phyloP scores from a whole-genome alignment of 2,888 invertebrate genomes.

The Ectobius pallidus region DNA sequence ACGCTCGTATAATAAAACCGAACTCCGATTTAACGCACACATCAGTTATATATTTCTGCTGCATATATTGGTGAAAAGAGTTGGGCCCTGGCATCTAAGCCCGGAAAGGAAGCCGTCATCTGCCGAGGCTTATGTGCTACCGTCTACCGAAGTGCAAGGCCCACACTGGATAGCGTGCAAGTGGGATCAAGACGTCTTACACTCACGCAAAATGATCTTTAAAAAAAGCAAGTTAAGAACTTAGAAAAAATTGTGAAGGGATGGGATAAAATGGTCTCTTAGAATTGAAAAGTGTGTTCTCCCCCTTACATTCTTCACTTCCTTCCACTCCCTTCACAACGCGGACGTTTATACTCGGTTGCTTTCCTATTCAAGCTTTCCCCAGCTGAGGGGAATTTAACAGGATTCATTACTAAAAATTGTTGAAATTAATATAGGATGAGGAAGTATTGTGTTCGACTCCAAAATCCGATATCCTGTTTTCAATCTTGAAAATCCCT shows the following conservation, averaged over 20 bases:
- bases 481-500: too few relatives aligned
- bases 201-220: slow-evolving; percentile 20
- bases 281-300: too few relatives aligned
- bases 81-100: not conserved
- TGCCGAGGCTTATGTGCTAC: slow-evolving; percentile 3
- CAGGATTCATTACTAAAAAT: too few relatives aligned
- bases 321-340: not conserved
- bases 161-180: slow-evolving; percentile 19
- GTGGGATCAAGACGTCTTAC: not conserved
- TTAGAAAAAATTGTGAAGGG: not conserved
- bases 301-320: too few relatives aligned
- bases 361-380: not conserved
- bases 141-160: slow-evolving; percentile 1
- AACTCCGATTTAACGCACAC: too few relatives aligned
- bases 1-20: too few relatives aligned
- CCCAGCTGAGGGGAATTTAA: too few relatives aligned
- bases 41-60: too few relatives aligned
- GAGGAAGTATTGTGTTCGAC: too few relatives aligned
- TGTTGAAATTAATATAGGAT: too few relatives aligned
- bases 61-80: too few relatives aligned
- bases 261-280: not conserved
- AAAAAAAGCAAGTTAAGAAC: slow-evolving; percentile 5
- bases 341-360: not conserved
- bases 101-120: slow-evolving; percentile 18
- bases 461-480: too few relatives aligned